Conservation (phyloP, 2,113 vertebrate genomes). For the Percopsis transmontana region DNA sequence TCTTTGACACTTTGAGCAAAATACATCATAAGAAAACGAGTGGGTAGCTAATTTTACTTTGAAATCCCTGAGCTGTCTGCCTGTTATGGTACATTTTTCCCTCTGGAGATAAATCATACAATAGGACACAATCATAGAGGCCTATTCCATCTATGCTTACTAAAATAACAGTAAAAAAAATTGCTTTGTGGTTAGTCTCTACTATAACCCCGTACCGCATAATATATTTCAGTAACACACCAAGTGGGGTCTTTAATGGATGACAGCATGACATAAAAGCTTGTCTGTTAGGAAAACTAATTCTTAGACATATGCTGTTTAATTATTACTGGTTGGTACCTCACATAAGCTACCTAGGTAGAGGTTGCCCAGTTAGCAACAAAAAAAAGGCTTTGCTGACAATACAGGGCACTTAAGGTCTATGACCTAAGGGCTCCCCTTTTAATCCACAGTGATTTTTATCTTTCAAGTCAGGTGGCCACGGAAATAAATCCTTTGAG, state of each 20-base stretch:
- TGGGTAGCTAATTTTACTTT: slow-evolving; percentile 31
- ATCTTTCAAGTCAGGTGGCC: slow-evolving; percentile 57
- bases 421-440: slow-evolving; percentile 47
- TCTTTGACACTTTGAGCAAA: slow-evolving; percentile 6
- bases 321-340: slow-evolving; percentile 64
- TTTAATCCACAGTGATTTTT: slow-evolving; percentile 59
- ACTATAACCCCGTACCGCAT: slow-evolving; percentile 67
- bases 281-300: slow-evolving; percentile 53
- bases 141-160: slow-evolving; percentile 46
- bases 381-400: slow-evolving; percentile 49
- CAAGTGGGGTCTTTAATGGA: slow-evolving; percentile 65
- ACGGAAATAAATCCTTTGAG: slow-evolving; percentile 49
- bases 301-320: slow-evolving; percentile 67
- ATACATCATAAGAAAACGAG: slow-evolving; percentile 20
- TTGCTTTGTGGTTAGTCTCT: neutral
- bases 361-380: slow-evolving; percentile 54
- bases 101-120: slow-evolving; percentile 53
- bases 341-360: slow-evolving; percentile 63
- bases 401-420: slow-evolving; percentile 60
- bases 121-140: slow-evolving; percentile 35
- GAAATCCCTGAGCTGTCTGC: slow-evolving; percentile 14
- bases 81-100: slow-evolving; percentile 29
- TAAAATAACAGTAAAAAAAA: slow-evolving; percentile 56
- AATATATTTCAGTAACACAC: slow-evolving; percentile 75
- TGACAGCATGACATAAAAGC: slow-evolving; percentile 63